These are phyloP conservation scores for Zosterops hypoxanthus DNA, from an alignment of 2,113 vertebrate genomes.

Conservation along the genomic window DNA sequence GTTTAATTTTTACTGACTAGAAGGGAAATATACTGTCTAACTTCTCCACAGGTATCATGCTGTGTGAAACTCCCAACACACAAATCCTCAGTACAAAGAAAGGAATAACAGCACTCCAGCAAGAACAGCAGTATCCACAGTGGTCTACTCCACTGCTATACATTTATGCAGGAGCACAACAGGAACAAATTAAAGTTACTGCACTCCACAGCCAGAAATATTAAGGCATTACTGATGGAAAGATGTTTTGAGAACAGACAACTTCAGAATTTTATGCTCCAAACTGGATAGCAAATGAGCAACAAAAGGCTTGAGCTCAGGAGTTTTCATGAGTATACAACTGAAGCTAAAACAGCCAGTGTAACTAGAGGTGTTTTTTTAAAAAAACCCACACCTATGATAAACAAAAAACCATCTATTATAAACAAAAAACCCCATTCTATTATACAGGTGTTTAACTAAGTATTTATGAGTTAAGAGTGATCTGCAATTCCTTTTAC, in stretches of 20 bases:
- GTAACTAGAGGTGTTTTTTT: neutral
- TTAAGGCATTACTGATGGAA: neutral
- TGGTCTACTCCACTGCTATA: neutral
- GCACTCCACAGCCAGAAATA: neutral
- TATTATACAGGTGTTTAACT: neutral
- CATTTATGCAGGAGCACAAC: neutral
- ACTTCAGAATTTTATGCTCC: neutral
- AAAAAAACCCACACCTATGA: neutral
- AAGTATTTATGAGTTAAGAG: neutral
- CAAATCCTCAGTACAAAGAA: neutral
- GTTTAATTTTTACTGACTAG: neutral
- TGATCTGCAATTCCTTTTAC: neutral
- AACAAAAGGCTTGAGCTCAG: neutral
- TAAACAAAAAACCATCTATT: too few relatives aligned
- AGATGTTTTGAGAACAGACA: neutral
- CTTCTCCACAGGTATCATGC: neutral
- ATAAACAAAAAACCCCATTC: neutral
- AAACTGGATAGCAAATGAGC: accelerated
- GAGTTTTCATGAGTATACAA: neutral
- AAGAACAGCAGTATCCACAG: neutral
- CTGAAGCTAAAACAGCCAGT: neutral
- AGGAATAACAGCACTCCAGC: neutral
- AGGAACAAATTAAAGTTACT: neutral
- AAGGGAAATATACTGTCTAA: neutral
- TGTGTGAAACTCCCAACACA: neutral